Conservation (phyloP, 2,888 invertebrate species). For the Ectobius pallidus region DNA sequence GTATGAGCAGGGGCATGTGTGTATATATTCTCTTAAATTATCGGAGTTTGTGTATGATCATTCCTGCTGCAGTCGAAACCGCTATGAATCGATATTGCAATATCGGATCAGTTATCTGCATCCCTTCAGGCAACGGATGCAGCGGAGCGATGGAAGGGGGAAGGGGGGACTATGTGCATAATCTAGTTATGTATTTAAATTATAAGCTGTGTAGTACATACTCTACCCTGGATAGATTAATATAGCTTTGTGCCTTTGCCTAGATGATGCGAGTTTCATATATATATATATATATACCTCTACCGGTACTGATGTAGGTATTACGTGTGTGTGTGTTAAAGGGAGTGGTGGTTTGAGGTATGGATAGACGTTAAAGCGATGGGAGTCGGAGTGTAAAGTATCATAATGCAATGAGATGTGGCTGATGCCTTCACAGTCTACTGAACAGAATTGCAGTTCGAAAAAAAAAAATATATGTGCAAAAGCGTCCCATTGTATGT, state of each 20-base stretch:
- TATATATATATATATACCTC: background rate
- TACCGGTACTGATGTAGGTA: background rate
- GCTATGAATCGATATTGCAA: conserved; percentile 35
- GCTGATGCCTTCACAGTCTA: too few relatives aligned
- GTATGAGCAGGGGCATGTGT: background rate
- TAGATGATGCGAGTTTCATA: conserved; percentile 5
- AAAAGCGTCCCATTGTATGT: too few relatives aligned
- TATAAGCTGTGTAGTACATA: conserved; percentile 26
- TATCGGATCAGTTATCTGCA: conserved; percentile 41
- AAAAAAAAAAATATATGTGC: too few relatives aligned
- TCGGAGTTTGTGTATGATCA: conserved; percentile 5
- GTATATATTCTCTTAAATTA: conserved; percentile 24
- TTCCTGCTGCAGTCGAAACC: conserved; percentile 24
- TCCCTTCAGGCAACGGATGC: conserved; percentile 26
- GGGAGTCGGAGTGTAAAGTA: too few relatives aligned
- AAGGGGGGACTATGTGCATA: background rate
- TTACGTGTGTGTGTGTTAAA: too few relatives aligned
- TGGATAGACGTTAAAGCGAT: too few relatives aligned
- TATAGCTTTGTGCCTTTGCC: conserved; percentile 30
- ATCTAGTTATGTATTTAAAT: conserved; percentile 30
- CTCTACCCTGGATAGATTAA: conserved; percentile 25
- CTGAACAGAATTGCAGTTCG: too few relatives aligned
- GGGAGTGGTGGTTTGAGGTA: too few relatives aligned
- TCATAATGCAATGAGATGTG: too few relatives aligned
- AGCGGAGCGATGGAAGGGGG: conserved; percentile 14